Conservation (phyloP, 1,140 invertebrate species). For the Phortica variegata region DNA sequence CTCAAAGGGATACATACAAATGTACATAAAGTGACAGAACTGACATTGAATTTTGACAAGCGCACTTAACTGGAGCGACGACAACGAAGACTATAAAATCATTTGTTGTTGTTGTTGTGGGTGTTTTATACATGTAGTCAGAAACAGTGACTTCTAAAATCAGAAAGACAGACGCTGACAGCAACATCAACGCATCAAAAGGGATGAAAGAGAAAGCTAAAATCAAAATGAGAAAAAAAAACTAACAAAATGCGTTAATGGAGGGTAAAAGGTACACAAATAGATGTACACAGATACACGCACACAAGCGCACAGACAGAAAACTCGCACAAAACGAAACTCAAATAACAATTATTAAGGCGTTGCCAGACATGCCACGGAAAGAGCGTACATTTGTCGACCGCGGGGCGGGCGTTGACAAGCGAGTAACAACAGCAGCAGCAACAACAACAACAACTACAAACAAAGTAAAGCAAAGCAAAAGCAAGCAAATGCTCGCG, state of each 20-base stretch:
- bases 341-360: conserved; percentile 57
- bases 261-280: conserved; percentile 43
- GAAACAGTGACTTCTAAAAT: too few relatives aligned
- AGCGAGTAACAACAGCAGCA: conserved; percentile 39
- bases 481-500: conserved; percentile 9
- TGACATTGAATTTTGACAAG: conserved; percentile 54
- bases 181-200: conserved; percentile 19
- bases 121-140: too few relatives aligned
- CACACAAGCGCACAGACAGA: conserved; percentile 6
- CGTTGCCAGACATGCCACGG: conserved; percentile 47
- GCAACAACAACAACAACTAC: conserved; percentile 9
- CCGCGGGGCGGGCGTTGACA: conserved; percentile 20
- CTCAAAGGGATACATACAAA: too few relatives aligned
- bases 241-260: conserved; percentile 41
- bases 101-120: background rate
- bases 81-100: conserved; percentile 13
- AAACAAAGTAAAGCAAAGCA: conserved; percentile 23
- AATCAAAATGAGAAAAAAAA: conserved; percentile 23
- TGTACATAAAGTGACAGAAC: conserved; percentile 18
- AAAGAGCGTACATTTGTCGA: background rate
- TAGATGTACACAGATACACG: conserved; percentile 10
- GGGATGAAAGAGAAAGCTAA: conserved; percentile 48
- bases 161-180: conserved; percentile 3
- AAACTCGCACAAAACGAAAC: conserved; percentile 44
- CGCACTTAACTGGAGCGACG: conserved; percentile 23